phyloP scores from a whole-genome alignment of 2,888 invertebrate species.

The Nysson spinosus region DNA sequence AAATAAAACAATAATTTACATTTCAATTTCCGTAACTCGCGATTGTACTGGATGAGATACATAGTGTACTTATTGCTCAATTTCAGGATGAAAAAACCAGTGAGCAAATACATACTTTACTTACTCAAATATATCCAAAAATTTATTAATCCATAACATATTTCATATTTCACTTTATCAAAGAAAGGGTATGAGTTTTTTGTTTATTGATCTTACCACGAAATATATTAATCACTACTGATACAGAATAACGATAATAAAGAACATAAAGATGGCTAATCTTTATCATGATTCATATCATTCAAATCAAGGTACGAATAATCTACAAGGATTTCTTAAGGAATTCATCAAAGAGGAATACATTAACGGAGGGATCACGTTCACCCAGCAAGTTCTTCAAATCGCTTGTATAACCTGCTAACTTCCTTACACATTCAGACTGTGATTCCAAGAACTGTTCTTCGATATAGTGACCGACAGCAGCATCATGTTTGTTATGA shows the following conservation, averaged over 20 bases:
- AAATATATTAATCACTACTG: conserved; percentile 2
- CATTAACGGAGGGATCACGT: conserved; percentile 82
- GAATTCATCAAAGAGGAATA: conserved; percentile 88
- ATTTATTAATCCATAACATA: conserved; percentile 27
- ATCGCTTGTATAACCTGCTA: conserved; percentile 87
- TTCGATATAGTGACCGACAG: conserved; percentile 86
- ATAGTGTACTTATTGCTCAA: background rate
- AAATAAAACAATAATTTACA: no score
- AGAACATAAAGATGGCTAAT: conserved; percentile 20
- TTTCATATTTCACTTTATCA: conserved; percentile 9
- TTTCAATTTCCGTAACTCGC: background rate
- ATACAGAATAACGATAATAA: conserved; percentile 9
- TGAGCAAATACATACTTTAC: conserved; percentile 25
- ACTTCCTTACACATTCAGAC: conserved; percentile 82
- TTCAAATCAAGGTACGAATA: conserved; percentile 11
- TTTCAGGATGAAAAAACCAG: background rate
- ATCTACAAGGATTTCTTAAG: conserved; percentile 64
- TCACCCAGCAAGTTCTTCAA: conserved; percentile 82
- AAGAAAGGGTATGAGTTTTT: conserved; percentile 5
- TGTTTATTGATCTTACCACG: conserved; percentile 4
- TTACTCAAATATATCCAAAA: conserved; percentile 24
- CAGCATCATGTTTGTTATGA: conserved; percentile 78
- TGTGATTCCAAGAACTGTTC: conserved; percentile 87
- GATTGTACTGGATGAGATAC: no score
- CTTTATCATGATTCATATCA: conserved; percentile 16